Evolutionary conservation across 2,888 invertebrate species (phyloP).

Genomic region (Pocota personata): DNA sequence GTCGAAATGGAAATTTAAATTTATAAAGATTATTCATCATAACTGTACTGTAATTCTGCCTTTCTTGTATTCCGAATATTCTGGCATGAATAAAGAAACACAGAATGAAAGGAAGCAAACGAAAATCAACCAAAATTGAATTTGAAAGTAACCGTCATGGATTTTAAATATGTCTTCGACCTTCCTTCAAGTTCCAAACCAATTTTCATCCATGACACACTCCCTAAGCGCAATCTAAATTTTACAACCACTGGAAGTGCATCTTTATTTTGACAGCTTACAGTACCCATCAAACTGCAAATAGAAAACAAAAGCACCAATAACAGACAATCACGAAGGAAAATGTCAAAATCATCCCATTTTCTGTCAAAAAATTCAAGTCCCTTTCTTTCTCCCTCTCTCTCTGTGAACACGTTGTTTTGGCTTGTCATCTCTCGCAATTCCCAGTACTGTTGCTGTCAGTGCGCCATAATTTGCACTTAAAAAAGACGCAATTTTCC

Average conservation of each 20-base stretch:
- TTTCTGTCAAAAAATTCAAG: conserved; percentile 11
- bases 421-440: conserved; percentile 27
- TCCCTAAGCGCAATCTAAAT: background rate
- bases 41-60: too few species aligned
- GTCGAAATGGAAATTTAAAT: too few species aligned
- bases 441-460: conserved; percentile 32
- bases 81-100: too few species aligned
- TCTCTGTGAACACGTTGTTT: conserved; percentile 24
- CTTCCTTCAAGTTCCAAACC: background rate
- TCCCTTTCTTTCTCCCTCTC: background rate
- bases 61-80: too few species aligned
- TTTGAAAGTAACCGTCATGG: background rate
- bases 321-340: conserved; percentile 3
- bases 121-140: too few species aligned
- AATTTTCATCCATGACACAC: background rate
- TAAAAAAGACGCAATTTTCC: conserved; percentile 13
- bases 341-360: conserved; percentile 63
- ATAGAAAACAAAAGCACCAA: background rate
- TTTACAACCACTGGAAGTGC: background rate
- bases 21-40: too few species aligned
- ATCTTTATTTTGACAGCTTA: background rate
- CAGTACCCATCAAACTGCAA: background rate
- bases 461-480: conserved; percentile 12
- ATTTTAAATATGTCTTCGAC: background rate
- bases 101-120: too few species aligned